Evolutionary conservation across 64 coral and sea anemone genomes (phyloP), one percentile per base, ranked within the genome.

Genomic region (Orbicella faveolata): DNA sequence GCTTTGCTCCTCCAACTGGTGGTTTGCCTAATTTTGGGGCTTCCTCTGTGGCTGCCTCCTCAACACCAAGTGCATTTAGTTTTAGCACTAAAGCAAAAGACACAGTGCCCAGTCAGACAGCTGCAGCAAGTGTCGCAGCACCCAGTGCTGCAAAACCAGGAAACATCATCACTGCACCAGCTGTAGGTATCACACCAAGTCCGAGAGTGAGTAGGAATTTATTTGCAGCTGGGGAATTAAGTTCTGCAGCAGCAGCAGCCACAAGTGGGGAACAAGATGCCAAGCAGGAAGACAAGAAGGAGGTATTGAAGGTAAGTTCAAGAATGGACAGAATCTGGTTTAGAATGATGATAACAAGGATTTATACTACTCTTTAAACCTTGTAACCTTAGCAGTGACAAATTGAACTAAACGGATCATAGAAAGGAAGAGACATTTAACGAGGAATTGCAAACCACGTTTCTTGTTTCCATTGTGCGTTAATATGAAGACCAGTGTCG

Each of bases 151-250:
- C 79, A 12, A 70, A 70, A 70, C 67, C 67, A 70, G 67, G 3
- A 25, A 70, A 20, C 9, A n/a, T 5, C 48, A 12, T 52, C 77
- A 33, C 52, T 3, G 20, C 48, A 26, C 21, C 77, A 83, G 34
- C 37, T 51, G 75, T 18, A 48, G 63, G 81, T 72, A 84, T 84
- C 39, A 72, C 82, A 70, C 82, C 82, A 70, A 85, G 82, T 39
- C 20, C 65, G 1, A 72, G 63, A 53, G 82, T 85, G 36, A 85
- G 82, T n/a, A 85, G 82, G n/a, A 85, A 72, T 85, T 72, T 72
- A 72, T 85, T 85, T 85, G 82, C 64, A 72, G 41, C 36, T 26
- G 65, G 65, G 39, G 65, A 72, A 52, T 34, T 3, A 72, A 52
- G 10, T 25, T 23, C 23, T 26, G 21, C 19, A 53, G 4, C 39